Evolutionary conservation across 2,113 vertebrate species (phyloP).

Genomic region (Bos javanicus): DNA sequence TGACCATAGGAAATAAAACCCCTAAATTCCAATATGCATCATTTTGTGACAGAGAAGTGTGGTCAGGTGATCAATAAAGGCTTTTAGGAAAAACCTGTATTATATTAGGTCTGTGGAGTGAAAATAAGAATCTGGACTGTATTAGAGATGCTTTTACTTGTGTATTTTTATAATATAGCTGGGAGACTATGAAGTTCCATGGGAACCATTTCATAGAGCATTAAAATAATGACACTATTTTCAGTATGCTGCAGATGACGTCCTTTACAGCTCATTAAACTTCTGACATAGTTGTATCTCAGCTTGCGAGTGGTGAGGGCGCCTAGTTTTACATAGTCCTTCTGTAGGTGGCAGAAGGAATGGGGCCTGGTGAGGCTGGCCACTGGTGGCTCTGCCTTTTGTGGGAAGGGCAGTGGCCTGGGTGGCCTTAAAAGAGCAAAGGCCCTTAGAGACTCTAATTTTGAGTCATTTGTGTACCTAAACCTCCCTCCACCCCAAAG

Average conservation of each 20-base stretch:
- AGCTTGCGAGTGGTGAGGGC: not conserved
- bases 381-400: not conserved
- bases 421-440: not conserved
- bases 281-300: not conserved
- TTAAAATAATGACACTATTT: not conserved
- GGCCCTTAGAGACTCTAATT: not conserved
- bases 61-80: not conserved
- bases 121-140: accelerated
- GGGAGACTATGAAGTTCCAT: not conserved
- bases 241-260: not conserved
- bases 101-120: no score
- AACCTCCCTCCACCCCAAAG: not conserved
- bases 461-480: not conserved
- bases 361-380: not conserved
- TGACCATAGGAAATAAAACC: not conserved
- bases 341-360: not conserved
- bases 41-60: not conserved
- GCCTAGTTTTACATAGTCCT: not conserved
- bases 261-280: not conserved
- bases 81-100: not conserved
- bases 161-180: not conserved
- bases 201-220: not conserved
- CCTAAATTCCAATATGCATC: not conserved
- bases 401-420: not conserved
- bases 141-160: not conserved